These are phyloP conservation scores for Halocynthia aurantium DNA, from an alignment of 23 tunicate species.

Conservation along the genomic window DNA sequence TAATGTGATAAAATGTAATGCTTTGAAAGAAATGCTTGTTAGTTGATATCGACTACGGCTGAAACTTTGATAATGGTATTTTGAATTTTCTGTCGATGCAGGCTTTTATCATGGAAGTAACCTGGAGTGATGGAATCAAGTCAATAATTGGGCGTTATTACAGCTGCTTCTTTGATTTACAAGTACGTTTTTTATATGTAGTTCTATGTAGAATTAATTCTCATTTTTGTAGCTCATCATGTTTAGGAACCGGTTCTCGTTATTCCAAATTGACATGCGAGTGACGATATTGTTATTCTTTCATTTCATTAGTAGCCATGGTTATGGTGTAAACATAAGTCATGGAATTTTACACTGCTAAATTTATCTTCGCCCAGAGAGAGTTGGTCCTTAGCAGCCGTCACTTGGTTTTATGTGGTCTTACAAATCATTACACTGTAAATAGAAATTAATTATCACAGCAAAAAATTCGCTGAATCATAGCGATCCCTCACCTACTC, in stretches of 20 bases:
- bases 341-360: no score
- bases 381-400: no score
- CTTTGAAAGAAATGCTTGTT: no score
- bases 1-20: not conserved
- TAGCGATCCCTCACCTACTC: no score
- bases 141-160: slow-evolving; percentile 49
- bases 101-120: slow-evolving; percentile 64
- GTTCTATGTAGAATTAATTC: not conserved
- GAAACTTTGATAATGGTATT: not conserved
- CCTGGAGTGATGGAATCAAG: slow-evolving; percentile 62
- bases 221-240: not conserved
- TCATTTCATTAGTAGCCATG: no score
- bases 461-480: no score
- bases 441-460: no score
- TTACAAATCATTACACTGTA: no score
- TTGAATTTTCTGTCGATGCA: not conserved
- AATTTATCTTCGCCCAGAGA: no score
- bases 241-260: not conserved
- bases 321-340: no score
- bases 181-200: slow-evolving; percentile 38
- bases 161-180: slow-evolving; percentile 69
- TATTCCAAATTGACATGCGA: not conserved
- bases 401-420: no score
- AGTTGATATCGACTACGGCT: not conserved
- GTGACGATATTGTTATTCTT: not conserved